Conservation (phyloP, 2,888 invertebrate genomes). For the Iphiclides podalirius region DNA sequence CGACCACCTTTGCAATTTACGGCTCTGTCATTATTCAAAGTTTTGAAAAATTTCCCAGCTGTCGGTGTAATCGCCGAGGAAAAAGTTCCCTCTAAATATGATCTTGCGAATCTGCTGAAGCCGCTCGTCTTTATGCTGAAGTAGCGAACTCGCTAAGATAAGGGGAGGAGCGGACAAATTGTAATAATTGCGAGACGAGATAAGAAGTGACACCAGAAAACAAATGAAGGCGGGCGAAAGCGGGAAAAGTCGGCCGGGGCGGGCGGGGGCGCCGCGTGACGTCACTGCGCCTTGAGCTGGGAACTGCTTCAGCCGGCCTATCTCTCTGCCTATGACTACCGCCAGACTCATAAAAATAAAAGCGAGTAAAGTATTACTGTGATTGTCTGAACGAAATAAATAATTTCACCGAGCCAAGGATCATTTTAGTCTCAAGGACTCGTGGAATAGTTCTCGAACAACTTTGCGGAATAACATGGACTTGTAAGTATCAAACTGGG, state of each 20-base stretch:
- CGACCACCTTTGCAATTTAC: constrained; percentile 67
- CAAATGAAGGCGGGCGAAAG: constrained; percentile 72
- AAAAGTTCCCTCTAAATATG: constrained; percentile 62
- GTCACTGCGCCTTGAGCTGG: constrained; percentile 51
- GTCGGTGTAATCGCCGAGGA: constrained; percentile 55
- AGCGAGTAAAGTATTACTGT: constrained; percentile 26
- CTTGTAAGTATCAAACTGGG: constrained; percentile 18
- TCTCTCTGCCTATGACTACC: constrained; percentile 40
- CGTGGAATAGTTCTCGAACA: constrained; percentile 20
- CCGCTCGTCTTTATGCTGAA: constrained; percentile 72
- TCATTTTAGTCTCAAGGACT: constrained; percentile 23
- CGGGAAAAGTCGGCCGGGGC: constrained; percentile 36
- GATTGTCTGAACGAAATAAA: constrained; percentile 29
- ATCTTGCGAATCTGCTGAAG: constrained; percentile 74
- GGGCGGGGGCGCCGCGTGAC: constrained; percentile 49
- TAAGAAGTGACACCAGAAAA: constrained; percentile 80
- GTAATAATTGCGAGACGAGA: constrained; percentile 79
- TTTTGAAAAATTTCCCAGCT: constrained; percentile 56
- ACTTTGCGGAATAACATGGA: constrained; percentile 20
- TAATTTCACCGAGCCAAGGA: constrained; percentile 17
- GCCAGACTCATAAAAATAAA: constrained; percentile 30
- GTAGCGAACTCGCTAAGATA: constrained; percentile 73
- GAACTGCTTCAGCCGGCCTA: constrained; percentile 41
- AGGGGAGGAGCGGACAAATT: constrained; percentile 79
- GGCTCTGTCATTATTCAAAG: constrained; percentile 67